Conservation (phyloP, 2,888 invertebrate genomes). For the Petrolisthes cinctipes region DNA sequence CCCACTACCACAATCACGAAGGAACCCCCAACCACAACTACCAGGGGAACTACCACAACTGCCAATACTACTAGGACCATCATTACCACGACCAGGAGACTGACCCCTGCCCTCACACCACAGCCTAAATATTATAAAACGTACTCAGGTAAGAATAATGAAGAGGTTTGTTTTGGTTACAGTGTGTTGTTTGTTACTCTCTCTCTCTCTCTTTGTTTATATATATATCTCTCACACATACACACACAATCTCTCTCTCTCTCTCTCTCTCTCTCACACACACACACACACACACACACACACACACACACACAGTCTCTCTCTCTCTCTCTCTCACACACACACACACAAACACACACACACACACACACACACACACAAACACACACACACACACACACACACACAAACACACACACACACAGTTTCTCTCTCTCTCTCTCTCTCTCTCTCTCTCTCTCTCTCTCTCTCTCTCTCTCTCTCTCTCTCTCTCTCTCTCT, state of each 20-base stretch:
- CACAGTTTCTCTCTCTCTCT: no score
- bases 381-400: no score
- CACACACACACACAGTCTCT: background rate
- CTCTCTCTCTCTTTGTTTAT: background rate
- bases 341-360: no score
- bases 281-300: background rate
- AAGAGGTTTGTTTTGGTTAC: background rate
- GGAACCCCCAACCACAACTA: background rate
- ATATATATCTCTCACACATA: no score
- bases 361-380: no score
- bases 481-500: background rate
- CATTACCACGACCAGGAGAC: background rate
- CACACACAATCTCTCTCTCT: no score
- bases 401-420: no score
- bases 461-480: background rate
- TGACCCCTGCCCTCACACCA: background rate
- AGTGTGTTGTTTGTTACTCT: background rate
- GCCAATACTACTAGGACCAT: background rate
- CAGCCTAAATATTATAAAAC: background rate
- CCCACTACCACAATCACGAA: background rate
- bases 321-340: background rate
- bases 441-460: background rate
- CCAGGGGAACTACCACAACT: background rate
- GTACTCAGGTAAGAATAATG: conserved; percentile 20
- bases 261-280: no score